Evolutionary conservation across 2,113 vertebrate genomes (phyloP), one percentile per base, ranked within the genome.

Genomic region (Spilogale gracilis): DNA sequence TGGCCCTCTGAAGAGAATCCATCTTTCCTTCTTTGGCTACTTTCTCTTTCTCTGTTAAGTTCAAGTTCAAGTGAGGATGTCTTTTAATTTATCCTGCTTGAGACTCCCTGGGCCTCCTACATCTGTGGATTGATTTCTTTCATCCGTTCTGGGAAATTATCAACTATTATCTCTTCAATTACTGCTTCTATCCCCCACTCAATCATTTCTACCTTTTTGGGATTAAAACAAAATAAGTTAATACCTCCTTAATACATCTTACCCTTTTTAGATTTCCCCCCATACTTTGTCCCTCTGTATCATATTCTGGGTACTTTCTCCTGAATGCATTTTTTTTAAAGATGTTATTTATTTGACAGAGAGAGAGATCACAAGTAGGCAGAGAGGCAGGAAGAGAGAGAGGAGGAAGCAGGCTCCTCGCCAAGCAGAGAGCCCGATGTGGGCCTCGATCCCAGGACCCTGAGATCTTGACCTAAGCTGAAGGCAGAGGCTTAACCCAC

Each of bases 281-380:
- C 2, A 0, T 63, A 1, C 20, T 27, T 20, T 45, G 48, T 43
- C 56, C 10, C 14, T 20, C 9, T 4, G 2, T 0, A 9, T 6
- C 50, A 32, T 2, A 1, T 12, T 63, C 71, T 73, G 27, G 20
- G 3, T 12, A 54, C 25, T 67, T 54, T 67, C 50, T 67, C 38
- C 48, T 11, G 27, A 16, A 16, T 1, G 3, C 0, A 27, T 18
- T 61, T 61, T 61, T 61, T 45, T 30, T 43, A 38, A 38, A 38
- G 38, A 38, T 38, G 38, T 38, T 38, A 38, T 38, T 38, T 38
- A 38, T 38, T 38, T 38, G 38, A 38, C 38, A 38, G 38, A 38
- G 38, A 38, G 38, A 38, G 38, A 38, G 38, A 38, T 38, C 38
- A 38, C 38, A 38, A 38, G 38, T 38, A 38, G 38, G 38, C 38